Evolutionary conservation across 2,797 vertebrate genomes (phyloP), one percentile per base, ranked within the genome.

Genomic region (Hydrocynus forskahlii): DNA sequence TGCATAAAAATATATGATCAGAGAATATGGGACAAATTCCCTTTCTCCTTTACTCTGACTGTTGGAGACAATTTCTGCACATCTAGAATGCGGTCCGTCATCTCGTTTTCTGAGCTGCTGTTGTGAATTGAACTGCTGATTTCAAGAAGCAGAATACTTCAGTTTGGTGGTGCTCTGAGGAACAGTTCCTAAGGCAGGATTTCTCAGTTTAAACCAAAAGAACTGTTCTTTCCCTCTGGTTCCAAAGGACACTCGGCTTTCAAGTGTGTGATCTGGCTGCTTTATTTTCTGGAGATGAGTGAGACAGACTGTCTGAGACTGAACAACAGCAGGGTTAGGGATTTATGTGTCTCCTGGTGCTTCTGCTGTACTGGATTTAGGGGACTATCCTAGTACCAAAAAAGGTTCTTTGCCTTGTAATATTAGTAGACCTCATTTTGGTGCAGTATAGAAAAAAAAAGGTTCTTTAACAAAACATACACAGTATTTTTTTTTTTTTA

Each of bases 81-180:
- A 75, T 67, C 23, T 72, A 48, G 40, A 48, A 78, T 54, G 17
- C 59, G 19, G 62, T 21, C 6, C 1, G 9, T 38, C 50, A 40
- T 66, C 57, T 14, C 68, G 17, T 19, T 67, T 23, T 67, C 17
- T 45, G 70, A 73, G 70, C 70, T 71, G 69, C 69, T 71, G 48
- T 29, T 25, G 43, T 38, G 9, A 52, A 17, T 43, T 45, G 12
- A 25, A 52, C 6, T 54, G 45, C 68, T 71, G 23, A 54, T 35
- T 52, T 17, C 1, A 50, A 52, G 68, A 16, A 48, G 25, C 23
- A 69, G 67, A 23, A 9, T 10, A 17, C 64, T 23, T 69, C 12
- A 48, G n/a, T 40, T n/a, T 17, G 63, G 17, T 43, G 3, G 63
- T n/a, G 29, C 12, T 68, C 43, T 69, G 67, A 35, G 57, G 57